Evolutionary conservation across 1,140 invertebrate genomes (phyloP).

Genomic region (Tribolium castaneum): DNA sequence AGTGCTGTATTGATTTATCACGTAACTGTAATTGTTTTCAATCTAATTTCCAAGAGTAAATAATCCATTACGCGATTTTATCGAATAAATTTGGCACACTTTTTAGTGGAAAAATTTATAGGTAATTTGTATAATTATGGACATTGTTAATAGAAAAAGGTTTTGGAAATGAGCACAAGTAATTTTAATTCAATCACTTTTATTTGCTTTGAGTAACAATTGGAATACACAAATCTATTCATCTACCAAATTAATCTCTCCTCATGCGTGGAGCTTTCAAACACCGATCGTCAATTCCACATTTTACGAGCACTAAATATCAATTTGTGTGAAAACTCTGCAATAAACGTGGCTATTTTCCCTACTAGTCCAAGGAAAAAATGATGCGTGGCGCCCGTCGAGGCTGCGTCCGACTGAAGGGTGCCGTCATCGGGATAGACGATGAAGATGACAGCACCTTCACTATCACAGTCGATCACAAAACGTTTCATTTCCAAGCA

Average conservation of each 20-base stretch:
- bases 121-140: no score
- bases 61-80: no score
- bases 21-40: not conserved
- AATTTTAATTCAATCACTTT: no score
- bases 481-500: conserved; percentile 99
- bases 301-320: not conserved
- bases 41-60: not conserved
- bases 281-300: not conserved
- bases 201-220: not conserved
- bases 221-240: not conserved
- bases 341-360: not conserved
- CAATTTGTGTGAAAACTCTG: not conserved
- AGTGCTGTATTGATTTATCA: not conserved
- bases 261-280: not conserved
- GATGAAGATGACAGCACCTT: conserved; percentile 99
- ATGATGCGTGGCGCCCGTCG: conserved; percentile 96
- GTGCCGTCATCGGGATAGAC: conserved; percentile 98
- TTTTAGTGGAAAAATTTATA: no score
- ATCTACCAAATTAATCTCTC: not conserved
- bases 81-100: not conserved
- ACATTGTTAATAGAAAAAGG: no score
- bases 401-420: conserved; percentile 93
- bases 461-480: conserved; percentile 98
- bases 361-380: conserved; percentile 95
- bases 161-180: no score